Conservation (phyloP, 2,113 vertebrate species). For the Rhineura floridana region DNA sequence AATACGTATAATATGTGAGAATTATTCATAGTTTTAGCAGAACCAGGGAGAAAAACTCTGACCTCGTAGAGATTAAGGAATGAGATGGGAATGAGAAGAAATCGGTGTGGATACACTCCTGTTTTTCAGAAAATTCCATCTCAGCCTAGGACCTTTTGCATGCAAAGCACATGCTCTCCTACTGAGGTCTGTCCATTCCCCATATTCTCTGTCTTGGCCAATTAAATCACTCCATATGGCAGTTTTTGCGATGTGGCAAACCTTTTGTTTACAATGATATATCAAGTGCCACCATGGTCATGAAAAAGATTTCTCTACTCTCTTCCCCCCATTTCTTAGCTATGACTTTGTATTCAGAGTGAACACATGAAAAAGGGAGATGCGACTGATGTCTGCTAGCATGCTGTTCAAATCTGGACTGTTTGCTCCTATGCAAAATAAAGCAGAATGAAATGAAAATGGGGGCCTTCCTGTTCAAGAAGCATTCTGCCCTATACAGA, state of each 20-base stretch:
- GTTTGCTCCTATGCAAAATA: not conserved
- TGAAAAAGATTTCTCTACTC: not conserved
- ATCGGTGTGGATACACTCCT: too few relatives aligned
- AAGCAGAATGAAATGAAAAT: not conserved
- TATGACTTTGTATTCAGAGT: not conserved
- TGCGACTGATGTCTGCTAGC: not conserved
- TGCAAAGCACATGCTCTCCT: too few relatives aligned
- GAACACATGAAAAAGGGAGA: not conserved
- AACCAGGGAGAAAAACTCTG: too few relatives aligned
- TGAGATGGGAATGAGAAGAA: too few relatives aligned
- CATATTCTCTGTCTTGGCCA: not conserved
- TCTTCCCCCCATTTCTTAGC: not conserved
- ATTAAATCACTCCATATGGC: not conserved
- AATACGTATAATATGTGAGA: too few relatives aligned
- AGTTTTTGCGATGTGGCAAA: not conserved
- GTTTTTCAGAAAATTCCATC: too few relatives aligned
- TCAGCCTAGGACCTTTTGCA: too few relatives aligned
- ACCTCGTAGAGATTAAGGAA: too few relatives aligned
- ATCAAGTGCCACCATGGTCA: not conserved
- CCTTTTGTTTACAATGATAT: too few relatives aligned
- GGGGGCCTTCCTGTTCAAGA: not conserved
- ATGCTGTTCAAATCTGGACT: too few relatives aligned
- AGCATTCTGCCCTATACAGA: not conserved
- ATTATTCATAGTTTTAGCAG: too few relatives aligned
- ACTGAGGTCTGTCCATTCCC: too few relatives aligned